Percentiles rank a stretch among this genome's conserved stretches.
phyloP scores from a whole-genome alignment of 2,113 vertebrate genomes.

The Oophaga pumilio region DNA sequence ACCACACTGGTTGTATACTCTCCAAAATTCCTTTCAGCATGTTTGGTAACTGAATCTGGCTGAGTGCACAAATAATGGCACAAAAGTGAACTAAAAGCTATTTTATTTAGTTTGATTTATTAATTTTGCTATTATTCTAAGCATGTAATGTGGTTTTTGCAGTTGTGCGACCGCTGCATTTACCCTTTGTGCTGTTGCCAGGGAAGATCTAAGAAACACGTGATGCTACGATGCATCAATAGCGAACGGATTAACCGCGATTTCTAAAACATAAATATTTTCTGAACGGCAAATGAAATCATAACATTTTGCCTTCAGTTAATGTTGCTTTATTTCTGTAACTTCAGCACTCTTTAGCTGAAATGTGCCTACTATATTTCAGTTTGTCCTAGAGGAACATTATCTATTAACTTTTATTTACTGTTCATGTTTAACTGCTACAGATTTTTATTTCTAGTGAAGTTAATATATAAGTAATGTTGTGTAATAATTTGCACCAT shows the following conservation, averaged over 20 bases:
- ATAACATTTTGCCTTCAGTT: conserved; percentile 18
- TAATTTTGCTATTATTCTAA: conserved; percentile 27
- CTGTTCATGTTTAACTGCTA: conserved; percentile 18
- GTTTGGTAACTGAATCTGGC: background rate
- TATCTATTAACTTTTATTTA: conserved; percentile 44
- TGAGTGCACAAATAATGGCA: conserved; percentile 11
- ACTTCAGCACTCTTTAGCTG: conserved; percentile 38
- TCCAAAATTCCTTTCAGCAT: background rate
- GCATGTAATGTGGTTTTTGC: conserved; percentile 12
- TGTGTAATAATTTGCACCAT: background rate
- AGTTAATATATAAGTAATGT: conserved; percentile 25
- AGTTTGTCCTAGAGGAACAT: conserved; percentile 13
- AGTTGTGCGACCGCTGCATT: conserved; percentile 24
- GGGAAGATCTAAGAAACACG: background rate
- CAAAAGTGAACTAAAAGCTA: background rate
- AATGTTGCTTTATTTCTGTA: conserved; percentile 45
- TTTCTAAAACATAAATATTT: conserved; percentile 19
- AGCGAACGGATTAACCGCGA: conserved; percentile 18
- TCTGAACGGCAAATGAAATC: conserved; percentile 16
- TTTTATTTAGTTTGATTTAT: conserved; percentile 41
- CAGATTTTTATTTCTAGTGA: conserved; percentile 2
- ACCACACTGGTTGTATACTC: background rate
- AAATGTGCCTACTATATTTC: conserved; percentile 24
- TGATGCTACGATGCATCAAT: background rate
- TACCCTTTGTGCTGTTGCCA: conserved; percentile 41